Conservation (phyloP, 2,113 vertebrate genomes). For the Crypturellus undulatus region DNA sequence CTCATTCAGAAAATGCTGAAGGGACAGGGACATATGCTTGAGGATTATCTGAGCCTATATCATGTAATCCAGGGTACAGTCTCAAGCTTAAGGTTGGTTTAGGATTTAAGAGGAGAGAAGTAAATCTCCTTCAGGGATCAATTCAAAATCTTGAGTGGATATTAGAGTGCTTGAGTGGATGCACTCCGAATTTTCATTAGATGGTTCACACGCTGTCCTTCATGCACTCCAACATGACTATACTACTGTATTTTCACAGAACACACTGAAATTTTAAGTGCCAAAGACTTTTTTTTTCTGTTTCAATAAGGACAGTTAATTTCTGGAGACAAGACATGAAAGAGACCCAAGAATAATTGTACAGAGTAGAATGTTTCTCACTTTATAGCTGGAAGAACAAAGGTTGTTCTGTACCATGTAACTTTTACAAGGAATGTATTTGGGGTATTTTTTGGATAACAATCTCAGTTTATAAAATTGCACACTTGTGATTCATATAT, state of each 20-base stretch:
- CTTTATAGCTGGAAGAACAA: neutral
- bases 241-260: neutral
- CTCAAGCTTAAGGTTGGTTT: neutral
- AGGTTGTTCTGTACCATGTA: neutral
- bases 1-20: neutral
- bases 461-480: neutral
- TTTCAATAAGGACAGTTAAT: neutral
- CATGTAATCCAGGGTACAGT: neutral
- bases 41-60: neutral
- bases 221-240: neutral
- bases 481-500: neutral
- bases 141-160: neutral
- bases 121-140: fast-evolving
- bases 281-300: neutral
- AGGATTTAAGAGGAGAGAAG: neutral
- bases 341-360: neutral
- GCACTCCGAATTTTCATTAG: neutral
- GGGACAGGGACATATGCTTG: neutral
- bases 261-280: neutral
- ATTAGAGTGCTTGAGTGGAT: neutral
- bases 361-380: fast-evolving
- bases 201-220: neutral
- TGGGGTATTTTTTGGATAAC: neutral
- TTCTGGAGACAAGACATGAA: neutral
- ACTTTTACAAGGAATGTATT: neutral